Conservation (phyloP, 2,888 invertebrate genomes). For the Ophioninae sp. region DNA sequence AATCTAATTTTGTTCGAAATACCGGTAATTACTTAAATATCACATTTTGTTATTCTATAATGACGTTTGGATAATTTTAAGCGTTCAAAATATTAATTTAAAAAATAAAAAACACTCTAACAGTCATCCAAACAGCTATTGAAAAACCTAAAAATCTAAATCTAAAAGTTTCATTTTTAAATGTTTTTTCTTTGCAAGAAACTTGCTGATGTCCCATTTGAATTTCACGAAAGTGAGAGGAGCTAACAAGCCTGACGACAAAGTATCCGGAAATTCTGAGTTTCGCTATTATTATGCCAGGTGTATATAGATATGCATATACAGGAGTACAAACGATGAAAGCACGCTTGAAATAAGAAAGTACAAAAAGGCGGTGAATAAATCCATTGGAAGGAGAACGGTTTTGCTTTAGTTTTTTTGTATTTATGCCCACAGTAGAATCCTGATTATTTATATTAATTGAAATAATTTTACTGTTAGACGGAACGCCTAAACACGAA, state of each 20-base stretch:
- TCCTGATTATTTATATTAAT: too few species aligned
- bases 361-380: slow-evolving; percentile 41
- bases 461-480: too few species aligned
- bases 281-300: slow-evolving; percentile 15
- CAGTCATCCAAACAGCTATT: too few species aligned
- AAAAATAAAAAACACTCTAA: too few species aligned
- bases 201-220: slow-evolving; percentile 39
- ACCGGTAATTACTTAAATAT: too few species aligned
- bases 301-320: background rate
- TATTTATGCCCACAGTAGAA: background rate
- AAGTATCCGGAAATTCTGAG: slow-evolving; percentile 43
- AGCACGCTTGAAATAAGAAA: slow-evolving; percentile 52
- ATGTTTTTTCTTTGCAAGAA: slow-evolving; percentile 21
- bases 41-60: too few species aligned
- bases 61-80: too few species aligned
- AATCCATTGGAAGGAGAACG: slow-evolving; percentile 20
- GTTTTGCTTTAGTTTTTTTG: background rate
- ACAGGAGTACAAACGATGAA: slow-evolving; percentile 16
- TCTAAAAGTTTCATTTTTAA: background rate
- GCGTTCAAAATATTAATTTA: too few species aligned
- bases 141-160: background rate
- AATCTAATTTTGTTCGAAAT: too few species aligned
- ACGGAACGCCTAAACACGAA: too few species aligned
- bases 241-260: slow-evolving; percentile 56
- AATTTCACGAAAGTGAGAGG: slow-evolving; percentile 45